Percentiles rank a stretch among this genome's conserved stretches.
Evolutionary conservation across 2,888 invertebrate species (phyloP).

Genomic region (Thyatira batis): DNA sequence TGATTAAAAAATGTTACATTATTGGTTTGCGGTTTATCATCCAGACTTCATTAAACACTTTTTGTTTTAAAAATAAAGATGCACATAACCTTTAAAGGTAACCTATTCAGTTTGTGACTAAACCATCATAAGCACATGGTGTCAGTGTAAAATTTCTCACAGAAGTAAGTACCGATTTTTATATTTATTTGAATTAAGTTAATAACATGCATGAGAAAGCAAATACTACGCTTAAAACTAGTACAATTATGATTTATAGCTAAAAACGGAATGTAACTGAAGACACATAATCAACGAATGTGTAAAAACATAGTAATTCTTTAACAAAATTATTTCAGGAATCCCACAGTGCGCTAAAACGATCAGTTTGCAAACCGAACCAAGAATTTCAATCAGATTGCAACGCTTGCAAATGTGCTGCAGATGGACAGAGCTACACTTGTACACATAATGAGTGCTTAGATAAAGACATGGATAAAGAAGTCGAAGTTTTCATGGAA

Average conservation of each 20-base stretch:
- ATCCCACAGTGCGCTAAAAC: constrained; percentile 35
- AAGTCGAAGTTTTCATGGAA: constrained; percentile 73
- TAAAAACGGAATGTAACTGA: too few relatives aligned
- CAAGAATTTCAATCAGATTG: constrained; percentile 76
- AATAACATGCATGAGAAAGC: neutral
- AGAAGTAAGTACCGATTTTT: neutral
- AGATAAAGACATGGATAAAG: constrained; percentile 52
- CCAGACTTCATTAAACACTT: too few relatives aligned
- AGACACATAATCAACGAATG: too few relatives aligned
- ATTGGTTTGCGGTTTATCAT: too few relatives aligned
- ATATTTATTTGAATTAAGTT: neutral
- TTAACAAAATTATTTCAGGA: neutral
- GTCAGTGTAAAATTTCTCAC: neutral
- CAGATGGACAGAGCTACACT: constrained; percentile 71
- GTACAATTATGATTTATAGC: neutral
- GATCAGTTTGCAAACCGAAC: constrained; percentile 69
- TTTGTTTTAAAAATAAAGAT: too few relatives aligned
- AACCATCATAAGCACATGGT: neutral
- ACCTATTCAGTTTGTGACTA: neutral
- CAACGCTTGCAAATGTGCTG: constrained; percentile 79
- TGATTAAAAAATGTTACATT: too few relatives aligned
- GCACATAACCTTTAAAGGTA: neutral
- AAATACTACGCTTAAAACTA: neutral
- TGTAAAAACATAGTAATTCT: too few relatives aligned
- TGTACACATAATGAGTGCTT: constrained; percentile 79